Percentiles rank a stretch among this genome's conserved stretches.
Conservation (phyloP, 2,113 vertebrate species). For the Perca fluviatilis region DNA sequence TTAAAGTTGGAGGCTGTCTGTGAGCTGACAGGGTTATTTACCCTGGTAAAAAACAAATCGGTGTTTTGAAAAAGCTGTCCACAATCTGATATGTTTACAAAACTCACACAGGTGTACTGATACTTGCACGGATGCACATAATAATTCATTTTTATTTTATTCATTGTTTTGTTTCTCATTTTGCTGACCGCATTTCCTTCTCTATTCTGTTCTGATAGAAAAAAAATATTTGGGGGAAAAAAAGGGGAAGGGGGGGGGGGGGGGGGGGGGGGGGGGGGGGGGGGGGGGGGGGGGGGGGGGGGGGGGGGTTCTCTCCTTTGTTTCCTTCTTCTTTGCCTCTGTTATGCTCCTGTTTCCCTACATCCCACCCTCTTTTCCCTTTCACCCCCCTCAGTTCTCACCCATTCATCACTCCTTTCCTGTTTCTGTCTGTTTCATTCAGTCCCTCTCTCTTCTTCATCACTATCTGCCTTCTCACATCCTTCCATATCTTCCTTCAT, state of each 20-base stretch:
- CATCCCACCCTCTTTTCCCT: not conserved
- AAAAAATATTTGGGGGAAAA: too few relatives aligned
- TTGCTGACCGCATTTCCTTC: not conserved
- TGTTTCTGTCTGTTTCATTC: constrained; percentile 43
- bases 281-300: too few relatives aligned
- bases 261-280: too few relatives aligned
- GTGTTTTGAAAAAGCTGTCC: constrained; percentile 26
- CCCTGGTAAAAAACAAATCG: not conserved
- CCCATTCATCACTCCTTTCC: constrained; percentile 39
- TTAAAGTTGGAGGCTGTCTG: constrained; percentile 21
- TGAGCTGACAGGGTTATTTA: constrained; percentile 36
- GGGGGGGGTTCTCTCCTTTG: not conserved
- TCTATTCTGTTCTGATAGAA: too few relatives aligned
- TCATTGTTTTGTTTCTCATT: not conserved
- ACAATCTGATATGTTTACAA: constrained; percentile 27
- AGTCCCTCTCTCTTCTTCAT: constrained; percentile 24
- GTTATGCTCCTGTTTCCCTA: constrained; percentile 9
- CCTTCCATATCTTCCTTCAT: constrained; percentile 56
- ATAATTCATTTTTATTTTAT: constrained; percentile 15
- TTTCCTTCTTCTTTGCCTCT: not conserved
- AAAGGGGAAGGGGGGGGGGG: too few relatives aligned
- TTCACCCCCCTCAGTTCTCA: not conserved
- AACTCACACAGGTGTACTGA: not conserved
- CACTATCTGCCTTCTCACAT: constrained; percentile 30
- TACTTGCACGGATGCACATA: not conserved